phyloP scores from a whole-genome alignment of 2,797 vertebrate species.

The Acrossocheilus fasciatus region DNA sequence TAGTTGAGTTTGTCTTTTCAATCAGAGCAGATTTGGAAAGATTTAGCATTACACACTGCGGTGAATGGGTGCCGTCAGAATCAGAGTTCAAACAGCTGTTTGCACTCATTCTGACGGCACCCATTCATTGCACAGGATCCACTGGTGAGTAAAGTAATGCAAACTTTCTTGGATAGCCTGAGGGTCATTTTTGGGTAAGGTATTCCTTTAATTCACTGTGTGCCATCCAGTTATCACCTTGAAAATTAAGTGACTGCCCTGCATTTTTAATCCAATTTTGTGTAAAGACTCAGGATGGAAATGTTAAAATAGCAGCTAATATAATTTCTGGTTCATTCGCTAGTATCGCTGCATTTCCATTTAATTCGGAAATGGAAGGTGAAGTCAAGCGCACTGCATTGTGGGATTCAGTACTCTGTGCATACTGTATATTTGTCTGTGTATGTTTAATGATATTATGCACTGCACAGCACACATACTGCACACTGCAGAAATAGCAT shows the following conservation, averaged over 20 bases:
- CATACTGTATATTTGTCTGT: background rate
- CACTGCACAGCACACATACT: background rate
- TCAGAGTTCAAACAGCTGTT: background rate
- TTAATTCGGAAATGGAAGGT: background rate
- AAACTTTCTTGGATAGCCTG: background rate
- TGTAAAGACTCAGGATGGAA: background rate
- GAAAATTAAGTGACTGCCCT: background rate
- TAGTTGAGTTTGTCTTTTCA: background rate
- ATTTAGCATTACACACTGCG: background rate
- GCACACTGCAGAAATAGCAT: background rate
- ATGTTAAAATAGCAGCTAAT: background rate
- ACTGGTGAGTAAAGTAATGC: background rate
- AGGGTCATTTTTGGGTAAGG: background rate
- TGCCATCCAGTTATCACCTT: background rate
- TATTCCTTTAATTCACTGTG: background rate
- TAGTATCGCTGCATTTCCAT: background rate
- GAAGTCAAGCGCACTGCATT: background rate
- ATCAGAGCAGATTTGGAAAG: background rate
- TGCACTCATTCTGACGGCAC: background rate
- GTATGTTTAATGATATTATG: background rate
- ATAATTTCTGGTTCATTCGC: background rate
- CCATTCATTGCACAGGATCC: background rate
- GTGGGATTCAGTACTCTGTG: background rate
- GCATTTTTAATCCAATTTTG: conserved; percentile 6
- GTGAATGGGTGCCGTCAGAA: background rate